Evolutionary conservation across 2,113 vertebrate genomes (phyloP).

Genomic region (Nycticebus coucang): DNA sequence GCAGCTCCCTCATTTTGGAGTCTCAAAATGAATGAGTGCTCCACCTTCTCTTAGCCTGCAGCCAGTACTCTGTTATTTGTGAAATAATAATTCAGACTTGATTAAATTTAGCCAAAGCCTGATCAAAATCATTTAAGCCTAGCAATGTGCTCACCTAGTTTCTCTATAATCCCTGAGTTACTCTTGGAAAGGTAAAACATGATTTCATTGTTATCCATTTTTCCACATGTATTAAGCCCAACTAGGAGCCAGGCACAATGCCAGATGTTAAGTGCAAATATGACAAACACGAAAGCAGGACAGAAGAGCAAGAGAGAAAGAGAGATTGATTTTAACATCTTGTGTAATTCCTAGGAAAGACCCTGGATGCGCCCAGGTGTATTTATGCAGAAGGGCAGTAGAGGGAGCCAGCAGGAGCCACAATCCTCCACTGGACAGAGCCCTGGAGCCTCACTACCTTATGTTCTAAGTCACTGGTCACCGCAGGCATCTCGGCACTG

Average conservation of each 20-base stretch:
- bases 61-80: neutral
- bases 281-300: neutral
- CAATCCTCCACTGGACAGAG: no score
- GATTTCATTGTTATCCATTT: neutral
- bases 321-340: no score
- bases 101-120: no score
- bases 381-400: no score
- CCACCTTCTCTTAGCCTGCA: neutral
- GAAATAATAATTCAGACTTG: neutral
- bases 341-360: no score
- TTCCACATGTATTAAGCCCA: neutral
- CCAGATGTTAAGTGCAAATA: neutral
- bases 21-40: neutral
- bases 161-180: neutral
- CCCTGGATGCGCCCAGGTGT: no score
- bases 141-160: neutral
- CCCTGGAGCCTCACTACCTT: no score
- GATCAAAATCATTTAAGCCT: neutral
- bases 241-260: neutral
- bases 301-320: neutral
- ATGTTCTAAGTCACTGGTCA: no score
- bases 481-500: no score
- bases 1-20: neutral
- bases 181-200: neutral
- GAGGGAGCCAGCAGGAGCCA: no score